These are phyloP conservation scores for Petrolisthes cinctipes DNA, from an alignment of 2,888 invertebrate species.

Conservation along the genomic window DNA sequence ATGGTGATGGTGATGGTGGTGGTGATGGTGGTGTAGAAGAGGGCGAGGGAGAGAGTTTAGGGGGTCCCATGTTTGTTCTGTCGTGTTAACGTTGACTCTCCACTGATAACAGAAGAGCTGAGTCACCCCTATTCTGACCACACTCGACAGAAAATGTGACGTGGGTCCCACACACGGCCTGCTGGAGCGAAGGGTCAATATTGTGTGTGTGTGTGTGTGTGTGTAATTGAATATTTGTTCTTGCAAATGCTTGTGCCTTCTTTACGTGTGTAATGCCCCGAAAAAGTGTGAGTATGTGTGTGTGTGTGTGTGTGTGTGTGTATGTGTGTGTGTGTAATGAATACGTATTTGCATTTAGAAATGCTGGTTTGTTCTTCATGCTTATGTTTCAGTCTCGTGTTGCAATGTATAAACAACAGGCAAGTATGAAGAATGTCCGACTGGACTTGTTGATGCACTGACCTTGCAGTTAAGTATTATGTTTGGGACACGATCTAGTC, in stretches of 20 bases:
- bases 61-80: constrained; percentile 8
- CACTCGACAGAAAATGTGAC: constrained; percentile 30
- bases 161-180: neutral
- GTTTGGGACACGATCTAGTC: no score
- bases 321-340: neutral
- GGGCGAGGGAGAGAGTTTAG: neutral
- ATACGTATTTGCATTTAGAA: no score
- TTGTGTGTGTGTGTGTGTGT: neutral
- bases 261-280: neutral
- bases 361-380: no score
- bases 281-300: neutral
- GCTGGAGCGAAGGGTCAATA: neutral
- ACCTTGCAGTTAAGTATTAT: no score
- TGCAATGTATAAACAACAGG: no score
- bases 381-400: no score
- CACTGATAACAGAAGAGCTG: constrained; percentile 46
- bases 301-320: neutral
- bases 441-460: no score
- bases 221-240: neutral
- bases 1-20: neutral
- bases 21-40: neutral
- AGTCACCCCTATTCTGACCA: constrained; percentile 36
- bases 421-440: no score
- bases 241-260: neutral
- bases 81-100: constrained; percentile 36